Base-by-base conservation (phyloP, 1,140 invertebrate species). In the Drosophila santomea region DNA sequence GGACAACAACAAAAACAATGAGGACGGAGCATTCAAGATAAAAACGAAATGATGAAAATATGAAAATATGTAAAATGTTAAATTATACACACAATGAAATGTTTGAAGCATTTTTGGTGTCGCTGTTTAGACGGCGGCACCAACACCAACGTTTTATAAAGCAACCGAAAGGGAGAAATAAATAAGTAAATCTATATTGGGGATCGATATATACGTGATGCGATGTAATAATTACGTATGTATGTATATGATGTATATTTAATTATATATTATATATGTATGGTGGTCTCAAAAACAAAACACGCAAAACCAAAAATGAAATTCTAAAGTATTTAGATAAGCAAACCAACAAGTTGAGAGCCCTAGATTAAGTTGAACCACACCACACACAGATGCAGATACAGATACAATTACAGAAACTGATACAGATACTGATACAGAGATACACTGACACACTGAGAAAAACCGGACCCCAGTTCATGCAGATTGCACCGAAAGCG, bases 281-380 rank as follows among this genome's bases (percentile, higher is more conserved):
- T 85, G 78, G 73, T 80, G 79, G 67, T 78, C 72, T 74, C 72
- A 48, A 74, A 52, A 66, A 67, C 32, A 32, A 32, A 32, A 68
- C 78, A 82, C 79, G 66, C 69, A 81, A 78, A 85, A 71, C 51
- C 78, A 72, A 80, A 74, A 23, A 61, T 52, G 77, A 89, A 84
- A 89, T 89, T 89, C 84, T 89, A 89, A 89, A 89, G 85, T 89
- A 89, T 89, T 75, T 89, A 89, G 85, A 89, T 89, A 89, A 89
- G 84, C 85, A 78, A 89, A 52, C 51, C 48, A 77, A 84, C 59
- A 81, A 74, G 77, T 89, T 89, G 64, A 74, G 69, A 84, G 69
- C 68, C 55, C 79, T 90, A 90, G 81, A 71, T 72, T 89, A 89
- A 84, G 68, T 89, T 89, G 50, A 72, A 72, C 61, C 58, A 82